Evolutionary conservation across 2,113 vertebrate genomes (phyloP), one percentile per base, ranked within the genome.

Genomic region (Circaetus gallicus): DNA sequence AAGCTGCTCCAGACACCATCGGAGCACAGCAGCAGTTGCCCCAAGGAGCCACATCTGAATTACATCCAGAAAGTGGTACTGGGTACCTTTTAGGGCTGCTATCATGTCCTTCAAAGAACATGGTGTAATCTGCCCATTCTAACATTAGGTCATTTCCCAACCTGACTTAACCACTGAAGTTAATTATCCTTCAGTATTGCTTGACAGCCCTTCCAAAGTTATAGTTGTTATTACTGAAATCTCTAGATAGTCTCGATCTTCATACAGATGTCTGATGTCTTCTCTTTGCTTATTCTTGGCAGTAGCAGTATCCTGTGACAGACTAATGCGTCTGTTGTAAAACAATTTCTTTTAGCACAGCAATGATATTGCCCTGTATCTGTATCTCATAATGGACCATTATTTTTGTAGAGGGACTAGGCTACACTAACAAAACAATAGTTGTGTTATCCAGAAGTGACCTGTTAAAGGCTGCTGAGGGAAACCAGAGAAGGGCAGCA

Each of bases 21-120:
- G 3, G 42, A 45, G 26, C 34, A 19, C 4, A 66, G 69, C 18
- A 61, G 47, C 10, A 2, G 17, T 63, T 87, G 19, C 13, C 40
- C 16, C 31, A 25, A n/a, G 26, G 32, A 72, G 10, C 11, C 67
- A 81, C 18, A 63, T 14, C 5, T 0, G 0, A 74, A 21, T 38
- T 43, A 42, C 16, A 73, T 13, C 3, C 69, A 66, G n/a, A 50
- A 69, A 61, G 34, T 3, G 9, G 10, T 2, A 24, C 18, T 15
- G 16, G 16, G 20, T 34, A 19, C 28, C 34, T 69, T 11, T 63
- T 40, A 73, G 26, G 9, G 8, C 52, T n/a, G 16, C 15, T 31
- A 6, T 19, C 16, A 10, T 1, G 5, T 31, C 5, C 50, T 53
- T 74, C 66, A 59, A 62, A 53, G 66, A 49, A 3, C 2, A 0